Evolutionary conservation across 1,140 invertebrate species (phyloP).

Genomic region (Panagrolaimus sp.): DNA sequence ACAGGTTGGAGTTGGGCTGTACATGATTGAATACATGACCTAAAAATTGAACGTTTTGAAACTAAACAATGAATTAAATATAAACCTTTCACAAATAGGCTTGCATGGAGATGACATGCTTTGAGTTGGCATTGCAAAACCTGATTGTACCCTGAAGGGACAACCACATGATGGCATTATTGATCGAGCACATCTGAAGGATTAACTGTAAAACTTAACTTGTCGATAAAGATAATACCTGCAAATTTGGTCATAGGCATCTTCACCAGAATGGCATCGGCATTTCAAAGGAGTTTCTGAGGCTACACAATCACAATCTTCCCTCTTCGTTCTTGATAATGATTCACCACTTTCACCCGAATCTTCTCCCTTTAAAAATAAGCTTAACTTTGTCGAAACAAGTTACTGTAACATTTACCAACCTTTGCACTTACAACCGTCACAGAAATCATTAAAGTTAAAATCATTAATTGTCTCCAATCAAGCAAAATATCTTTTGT

Average conservation of each 20-base stretch:
- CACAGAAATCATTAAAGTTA: no score
- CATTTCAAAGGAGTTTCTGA: not conserved
- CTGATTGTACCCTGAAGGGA: not conserved
- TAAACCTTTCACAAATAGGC: not conserved
- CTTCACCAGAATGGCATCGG: not conserved
- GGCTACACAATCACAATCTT: not conserved
- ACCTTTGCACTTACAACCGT: no score
- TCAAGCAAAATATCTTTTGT: no score
- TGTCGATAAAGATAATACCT: no score
- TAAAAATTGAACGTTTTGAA: not conserved
- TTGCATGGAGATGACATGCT: not conserved
- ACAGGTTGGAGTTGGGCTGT: slow-evolving; percentile 8
- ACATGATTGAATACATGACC: slow-evolving; percentile 6
- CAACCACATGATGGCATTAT: slow-evolving; percentile 13
- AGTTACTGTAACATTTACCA: no score
- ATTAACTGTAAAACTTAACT: no score
- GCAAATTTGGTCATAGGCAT: slow-evolving; percentile 5
- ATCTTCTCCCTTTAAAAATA: no score
- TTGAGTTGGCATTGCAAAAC: not conserved
- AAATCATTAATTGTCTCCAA: no score
- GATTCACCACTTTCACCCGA: no score
- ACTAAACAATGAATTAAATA: no score
- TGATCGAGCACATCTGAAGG: not conserved
- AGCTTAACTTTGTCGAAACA: no score
- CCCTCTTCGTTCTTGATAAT: no score